phyloP scores from a whole-genome alignment of 1,140 invertebrate species.

The Hylaeus volcanicus region DNA sequence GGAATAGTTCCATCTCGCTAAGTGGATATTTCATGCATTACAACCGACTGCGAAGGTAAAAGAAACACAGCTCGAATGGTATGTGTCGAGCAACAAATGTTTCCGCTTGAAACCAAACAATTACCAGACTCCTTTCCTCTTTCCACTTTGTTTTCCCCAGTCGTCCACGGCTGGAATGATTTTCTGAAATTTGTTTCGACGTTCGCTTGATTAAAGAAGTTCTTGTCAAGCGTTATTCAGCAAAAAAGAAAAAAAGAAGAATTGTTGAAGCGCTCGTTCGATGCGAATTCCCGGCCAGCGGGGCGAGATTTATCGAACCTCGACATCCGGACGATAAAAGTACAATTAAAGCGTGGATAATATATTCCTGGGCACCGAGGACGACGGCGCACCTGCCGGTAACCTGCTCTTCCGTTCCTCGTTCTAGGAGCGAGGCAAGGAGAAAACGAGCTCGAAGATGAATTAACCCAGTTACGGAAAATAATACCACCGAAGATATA shows the following conservation, averaged over 20 bases:
- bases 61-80: too few species aligned
- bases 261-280: slow-evolving; percentile 14
- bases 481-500: slow-evolving; percentile 68
- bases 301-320: slow-evolving; percentile 51
- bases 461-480: slow-evolving; percentile 72
- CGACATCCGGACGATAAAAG: slow-evolving; percentile 69
- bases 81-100: too few species aligned
- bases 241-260: neutral
- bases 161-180: neutral
- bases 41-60: too few species aligned
- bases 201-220: slow-evolving; percentile 42
- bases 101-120: neutral
- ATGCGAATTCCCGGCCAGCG: slow-evolving; percentile 21
- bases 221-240: slow-evolving; percentile 52
- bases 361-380: slow-evolving; percentile 61
- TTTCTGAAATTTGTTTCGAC: slow-evolving; percentile 38
- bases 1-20: too few species aligned
- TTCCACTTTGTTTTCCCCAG: too few species aligned
- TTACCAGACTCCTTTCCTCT: neutral
- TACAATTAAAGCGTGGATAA: slow-evolving; percentile 73
- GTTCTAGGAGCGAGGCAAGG: slow-evolving; percentile 21
- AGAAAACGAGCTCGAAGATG: slow-evolving; percentile 49
- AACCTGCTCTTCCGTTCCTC: neutral
- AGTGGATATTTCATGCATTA: too few species aligned
- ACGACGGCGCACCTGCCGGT: slow-evolving; percentile 1